A percentile compares a stretch with the other conserved stretches of the same genome.
These are phyloP conservation scores for Ptychoptera albimana DNA, from an alignment of 2,888 invertebrate genomes.

Conservation along the genomic window DNA sequence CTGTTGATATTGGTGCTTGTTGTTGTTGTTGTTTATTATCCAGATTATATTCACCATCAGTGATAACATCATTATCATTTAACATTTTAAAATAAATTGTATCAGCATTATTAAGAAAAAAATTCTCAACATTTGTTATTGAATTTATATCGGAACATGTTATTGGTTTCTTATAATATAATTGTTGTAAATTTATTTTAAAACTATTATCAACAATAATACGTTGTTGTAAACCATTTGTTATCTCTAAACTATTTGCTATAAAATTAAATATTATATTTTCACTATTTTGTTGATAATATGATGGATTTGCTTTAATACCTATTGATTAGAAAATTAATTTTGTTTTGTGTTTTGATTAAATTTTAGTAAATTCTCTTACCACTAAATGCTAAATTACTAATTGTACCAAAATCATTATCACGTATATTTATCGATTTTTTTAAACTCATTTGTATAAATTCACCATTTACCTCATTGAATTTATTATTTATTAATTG, in stretches of 20 bases:
- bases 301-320: conserved; percentile 1
- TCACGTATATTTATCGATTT: conserved; percentile 21
- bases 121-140: conserved; percentile 15
- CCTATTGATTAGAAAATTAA: not conserved
- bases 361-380: not conserved
- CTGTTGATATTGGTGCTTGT: no score
- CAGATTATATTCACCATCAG: not conserved
- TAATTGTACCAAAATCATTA: conserved; percentile 24
- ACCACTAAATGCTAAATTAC: conserved; percentile 23
- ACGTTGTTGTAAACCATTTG: conserved; percentile 14
- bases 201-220: conserved; percentile 22
- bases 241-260: conserved; percentile 21
- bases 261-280: conserved; percentile 23
- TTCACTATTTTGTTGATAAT: conserved; percentile 3
- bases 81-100: conserved; percentile 18
- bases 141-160: conserved; percentile 20
- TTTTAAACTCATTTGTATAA: conserved; percentile 22
- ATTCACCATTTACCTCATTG: conserved; percentile 23
- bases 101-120: conserved; percentile 21
- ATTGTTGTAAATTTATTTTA: conserved; percentile 18
- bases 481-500: conserved; percentile 23
- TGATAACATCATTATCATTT: not conserved
- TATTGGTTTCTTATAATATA: conserved; percentile 10
- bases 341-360: not conserved
- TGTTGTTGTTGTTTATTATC: no score